Evolutionary conservation across 2,113 vertebrate species (phyloP).

Genomic region (Panthera uncia): DNA sequence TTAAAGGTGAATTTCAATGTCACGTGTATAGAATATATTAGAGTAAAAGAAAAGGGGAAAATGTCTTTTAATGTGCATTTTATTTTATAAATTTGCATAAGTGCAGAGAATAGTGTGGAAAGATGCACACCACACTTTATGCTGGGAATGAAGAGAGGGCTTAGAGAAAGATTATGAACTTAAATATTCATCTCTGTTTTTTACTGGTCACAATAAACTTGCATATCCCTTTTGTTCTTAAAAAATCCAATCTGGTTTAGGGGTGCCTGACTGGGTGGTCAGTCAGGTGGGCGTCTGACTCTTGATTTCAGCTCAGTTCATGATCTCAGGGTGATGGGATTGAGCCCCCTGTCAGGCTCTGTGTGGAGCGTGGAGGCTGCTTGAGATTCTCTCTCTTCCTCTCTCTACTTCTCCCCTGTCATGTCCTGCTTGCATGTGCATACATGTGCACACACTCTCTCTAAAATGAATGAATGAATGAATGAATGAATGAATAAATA

Average conservation of each 20-base stretch:
- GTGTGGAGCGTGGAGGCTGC: too few relatives aligned
- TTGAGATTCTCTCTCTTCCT: too few relatives aligned
- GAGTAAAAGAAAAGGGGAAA: not conserved
- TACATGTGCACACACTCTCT: too few relatives aligned
- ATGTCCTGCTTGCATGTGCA: too few relatives aligned
- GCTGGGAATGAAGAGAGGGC: not conserved
- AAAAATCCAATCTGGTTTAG: not conserved
- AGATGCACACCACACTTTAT: not conserved
- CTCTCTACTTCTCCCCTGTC: too few relatives aligned
- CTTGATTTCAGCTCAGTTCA: too few relatives aligned
- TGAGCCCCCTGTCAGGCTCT: too few relatives aligned
- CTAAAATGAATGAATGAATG: too few relatives aligned
- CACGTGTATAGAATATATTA: not conserved
- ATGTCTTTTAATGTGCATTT: not conserved
- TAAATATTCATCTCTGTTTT: constrained; percentile 26
- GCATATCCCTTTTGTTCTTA: constrained; percentile 42
- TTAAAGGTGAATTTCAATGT: not conserved
- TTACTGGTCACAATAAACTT: constrained; percentile 4
- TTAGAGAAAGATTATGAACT: not conserved
- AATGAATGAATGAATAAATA: too few relatives aligned
- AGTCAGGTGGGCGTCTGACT: too few relatives aligned
- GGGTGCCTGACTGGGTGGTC: too few relatives aligned
- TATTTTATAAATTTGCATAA: not conserved
- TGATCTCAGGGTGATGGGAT: too few relatives aligned
- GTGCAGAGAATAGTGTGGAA: not conserved